Base-by-base conservation (phyloP, 2,113 vertebrate species). In the Xiphophorus hellerii region DNA sequence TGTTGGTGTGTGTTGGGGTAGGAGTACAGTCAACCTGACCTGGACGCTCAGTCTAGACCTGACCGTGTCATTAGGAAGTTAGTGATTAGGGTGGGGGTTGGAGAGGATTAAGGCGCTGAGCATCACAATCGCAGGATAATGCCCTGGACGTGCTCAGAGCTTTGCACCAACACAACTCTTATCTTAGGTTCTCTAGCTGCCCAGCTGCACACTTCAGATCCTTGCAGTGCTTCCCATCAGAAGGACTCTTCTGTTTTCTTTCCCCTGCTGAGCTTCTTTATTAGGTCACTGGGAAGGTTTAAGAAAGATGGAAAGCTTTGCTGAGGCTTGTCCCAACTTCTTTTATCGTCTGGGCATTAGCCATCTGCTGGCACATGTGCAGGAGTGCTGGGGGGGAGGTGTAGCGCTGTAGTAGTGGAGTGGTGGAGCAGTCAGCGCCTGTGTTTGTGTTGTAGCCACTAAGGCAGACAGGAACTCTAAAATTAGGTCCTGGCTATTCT, bases 341-440 rank as follows among this genome's bases (percentile, higher is more conserved):
- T 83, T 74, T 84, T 84, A 89, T 89, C 69, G 75, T 69, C 85
- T 78, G 83, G 90, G 90, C 84, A 87, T 91, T 91, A 90, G 81
- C 86, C 88, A 87, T 90, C 83, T 91, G 90, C 82, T 87, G 84
- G 88, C 86, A 86, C 84, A 86, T 88, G 84, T 89, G 82, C 82
- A 74, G 58, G 70, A 86, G 82, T 76, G 79, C 76, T 72, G 13
- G 62, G 79, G 74, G 82, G 79, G 77, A 71, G 80, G 82, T 75
- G 84, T 71, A 69, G 80, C 68, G 54, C 2, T 42, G 62, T 58
- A 17, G 65, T 14, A 15, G 82, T 75, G 84, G 68, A 69, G 80
- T 65, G 44, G 5, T 42, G 62, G 17, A 28, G 37, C 65, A 67
- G 27, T 67, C 37, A 80, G 69, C 10, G 29, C 69, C 62, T 83